Evolutionary conservation across 92 coral and sea anemone species (phyloP).

Genomic region (Porites lobata): DNA sequence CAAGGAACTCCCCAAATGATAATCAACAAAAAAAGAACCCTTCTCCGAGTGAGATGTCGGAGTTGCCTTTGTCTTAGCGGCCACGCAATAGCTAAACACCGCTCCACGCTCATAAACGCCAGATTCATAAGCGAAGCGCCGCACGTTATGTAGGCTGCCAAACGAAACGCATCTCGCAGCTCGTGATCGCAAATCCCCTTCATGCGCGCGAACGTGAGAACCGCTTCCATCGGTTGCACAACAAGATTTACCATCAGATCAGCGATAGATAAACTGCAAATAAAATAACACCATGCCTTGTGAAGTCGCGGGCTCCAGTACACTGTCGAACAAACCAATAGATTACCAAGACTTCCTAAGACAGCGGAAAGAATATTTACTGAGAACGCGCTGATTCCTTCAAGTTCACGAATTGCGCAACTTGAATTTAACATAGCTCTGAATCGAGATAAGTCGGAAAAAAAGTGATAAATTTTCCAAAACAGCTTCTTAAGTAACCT

Average conservation of each 20-base stretch:
- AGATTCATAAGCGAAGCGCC: slow-evolving; percentile 73
- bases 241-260: slow-evolving; percentile 71
- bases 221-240: slow-evolving; percentile 67
- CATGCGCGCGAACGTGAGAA: slow-evolving; percentile 56
- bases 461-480: background rate
- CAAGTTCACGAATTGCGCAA: slow-evolving; percentile 24
- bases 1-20: slow-evolving; percentile 35
- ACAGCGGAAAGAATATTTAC: slow-evolving; percentile 58
- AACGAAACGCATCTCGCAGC: slow-evolving; percentile 64
- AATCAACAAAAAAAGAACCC: background rate
- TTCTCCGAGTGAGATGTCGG: slow-evolving; percentile 1
- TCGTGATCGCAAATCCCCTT: slow-evolving; percentile 44
- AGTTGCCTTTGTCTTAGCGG: slow-evolving; percentile 44
- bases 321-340: slow-evolving; percentile 70
- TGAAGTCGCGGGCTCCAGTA: slow-evolving; percentile 64
- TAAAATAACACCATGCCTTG: slow-evolving; percentile 70
- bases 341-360: slow-evolving; percentile 71
- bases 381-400: slow-evolving; percentile 37
- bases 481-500: background rate
- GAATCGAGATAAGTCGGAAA: no score
- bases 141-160: slow-evolving; percentile 74
- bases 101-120: slow-evolving; percentile 75
- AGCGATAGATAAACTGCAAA: slow-evolving; percentile 68
- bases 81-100: slow-evolving; percentile 65
- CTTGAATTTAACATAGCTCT: slow-evolving; percentile 9